Evolutionary conservation across 2,888 invertebrate genomes (phyloP), one percentile per base, ranked within the genome.

Genomic region (Prosopocoilus inquinatus): DNA sequence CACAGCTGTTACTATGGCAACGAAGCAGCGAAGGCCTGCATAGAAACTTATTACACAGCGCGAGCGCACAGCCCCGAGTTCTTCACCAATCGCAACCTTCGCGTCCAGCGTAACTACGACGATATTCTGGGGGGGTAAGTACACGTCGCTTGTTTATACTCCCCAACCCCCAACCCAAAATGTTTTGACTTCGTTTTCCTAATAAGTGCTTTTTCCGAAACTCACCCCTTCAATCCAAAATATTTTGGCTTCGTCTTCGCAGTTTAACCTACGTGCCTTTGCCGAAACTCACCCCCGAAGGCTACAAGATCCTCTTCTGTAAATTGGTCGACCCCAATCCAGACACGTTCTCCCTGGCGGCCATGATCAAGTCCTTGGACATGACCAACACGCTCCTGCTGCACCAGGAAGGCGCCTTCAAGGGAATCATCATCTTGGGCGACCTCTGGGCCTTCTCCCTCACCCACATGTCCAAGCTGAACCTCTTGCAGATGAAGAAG

Each of bases 1-100:
- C 86, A 89, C 71, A 87, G 88, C 68, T 88, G 89, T 72, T 79
- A 82, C 52, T 83, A 82, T 63, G 85, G 86, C 20, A 55, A 68
- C 9, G 70, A 71, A 53, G 53, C 55, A 41, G 61, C 67, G 1
- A 71, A 72, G 51, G 47, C 60, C 34, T 69, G 65, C 50, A 50
- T 73, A 9, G 70, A 70, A 33, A 68, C 60, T 55, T 73, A 69
- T 41, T 73, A 69, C 47, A 64, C 65, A 0, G 58, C 68, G 5
- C 60, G 70, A 4, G 45, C 60, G 9, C 44, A 63, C 20, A 58
- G 71, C 51, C 73, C 72, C 0, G 73, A 73, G 53, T 59, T 72
- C n/a, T 73, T 68, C 48, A 50, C 67, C 8, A 63, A 66, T n/a
- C 12, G 53, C 36, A 80, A 84, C 61, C 73, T 80, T 8, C 16